Conservation (phyloP, 2,888 invertebrate species). For the Trissolcus brochymenae region DNA sequence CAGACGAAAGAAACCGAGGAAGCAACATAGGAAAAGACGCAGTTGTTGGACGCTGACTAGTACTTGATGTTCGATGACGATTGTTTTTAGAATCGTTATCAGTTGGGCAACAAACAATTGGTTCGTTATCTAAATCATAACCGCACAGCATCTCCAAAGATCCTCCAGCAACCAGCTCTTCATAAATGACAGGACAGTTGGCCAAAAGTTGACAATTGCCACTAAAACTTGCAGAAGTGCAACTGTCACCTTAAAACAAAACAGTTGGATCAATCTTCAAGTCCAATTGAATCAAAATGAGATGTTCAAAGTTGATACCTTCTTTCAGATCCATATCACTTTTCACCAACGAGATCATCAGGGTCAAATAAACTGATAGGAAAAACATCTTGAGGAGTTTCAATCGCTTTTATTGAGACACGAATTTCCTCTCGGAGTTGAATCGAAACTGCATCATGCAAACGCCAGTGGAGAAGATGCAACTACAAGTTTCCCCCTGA, state of each 20-base stretch:
- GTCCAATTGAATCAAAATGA: too few relatives aligned
- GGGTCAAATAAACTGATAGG: too few relatives aligned
- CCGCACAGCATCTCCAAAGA: slow-evolving; percentile 61
- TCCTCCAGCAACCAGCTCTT: slow-evolving; percentile 62
- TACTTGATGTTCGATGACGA: neutral
- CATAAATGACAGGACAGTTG: slow-evolving; percentile 62
- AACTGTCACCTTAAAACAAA: slow-evolving; percentile 58
- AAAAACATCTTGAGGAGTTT: too few relatives aligned
- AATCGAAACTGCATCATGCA: too few relatives aligned
- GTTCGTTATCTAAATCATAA: slow-evolving; percentile 52
- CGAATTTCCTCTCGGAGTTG: too few relatives aligned
- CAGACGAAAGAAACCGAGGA: neutral
- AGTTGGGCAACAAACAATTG: slow-evolving; percentile 69
- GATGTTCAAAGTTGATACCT: too few relatives aligned
- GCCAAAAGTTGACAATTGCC: slow-evolving; percentile 63
- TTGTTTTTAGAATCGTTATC: neutral
- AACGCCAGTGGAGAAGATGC: too few relatives aligned
- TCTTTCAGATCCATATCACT: neutral
- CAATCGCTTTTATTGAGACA: too few relatives aligned
- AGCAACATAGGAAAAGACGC: neutral
- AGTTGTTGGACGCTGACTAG: neutral
- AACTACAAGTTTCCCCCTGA: too few relatives aligned
- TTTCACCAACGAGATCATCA: neutral
- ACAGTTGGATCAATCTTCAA: neutral
- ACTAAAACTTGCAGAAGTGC: slow-evolving; percentile 23